Conservation (phyloP, 2,113 vertebrate species). For the Pseudolaguvia tuberculata region DNA sequence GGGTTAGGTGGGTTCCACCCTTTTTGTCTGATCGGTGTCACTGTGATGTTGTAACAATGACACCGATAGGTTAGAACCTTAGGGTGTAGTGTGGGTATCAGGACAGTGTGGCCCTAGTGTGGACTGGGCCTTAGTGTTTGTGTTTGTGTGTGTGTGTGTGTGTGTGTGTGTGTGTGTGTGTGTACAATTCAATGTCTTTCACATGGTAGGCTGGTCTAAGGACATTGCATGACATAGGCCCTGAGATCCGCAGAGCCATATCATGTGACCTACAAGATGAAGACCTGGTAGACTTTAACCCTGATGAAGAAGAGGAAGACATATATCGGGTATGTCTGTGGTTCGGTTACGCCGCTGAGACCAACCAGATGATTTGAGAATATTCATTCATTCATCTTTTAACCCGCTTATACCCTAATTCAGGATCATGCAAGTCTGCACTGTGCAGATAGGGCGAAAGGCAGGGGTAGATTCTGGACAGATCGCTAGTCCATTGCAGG, state of each 20-base stretch:
- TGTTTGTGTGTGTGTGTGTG: background rate
- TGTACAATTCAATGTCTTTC: slow-evolving; percentile 53
- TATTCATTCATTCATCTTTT: too few relatives aligned
- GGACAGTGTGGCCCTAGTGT: background rate
- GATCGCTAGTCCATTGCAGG: too few relatives aligned
- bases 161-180: background rate
- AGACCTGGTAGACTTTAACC: slow-evolving; percentile 81
- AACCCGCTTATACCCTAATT: too few relatives aligned
- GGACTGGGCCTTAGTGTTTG: background rate
- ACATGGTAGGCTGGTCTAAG: slow-evolving; percentile 90
- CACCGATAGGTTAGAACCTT: too few relatives aligned
- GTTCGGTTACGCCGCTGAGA: background rate
- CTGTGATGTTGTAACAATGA: too few relatives aligned
- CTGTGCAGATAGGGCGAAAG: too few relatives aligned
- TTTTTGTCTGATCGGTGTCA: too few relatives aligned
- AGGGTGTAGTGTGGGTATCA: too few relatives aligned
- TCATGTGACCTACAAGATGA: slow-evolving; percentile 98
- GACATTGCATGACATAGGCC: slow-evolving; percentile 96
- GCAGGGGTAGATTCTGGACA: too few relatives aligned
- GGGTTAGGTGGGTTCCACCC: too few relatives aligned
- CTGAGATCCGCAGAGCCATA: slow-evolving; percentile 95
- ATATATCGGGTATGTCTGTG: slow-evolving; percentile 83
- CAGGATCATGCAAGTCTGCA: too few relatives aligned
- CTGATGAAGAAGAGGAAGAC: slow-evolving; percentile 87
- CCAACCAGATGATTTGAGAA: too few relatives aligned